A percentile compares a stretch with the other conserved stretches of the same genome.
These are phyloP conservation scores for Hypothenemus hampei DNA, from an alignment of 1,140 invertebrate species.

Conservation along the genomic window DNA sequence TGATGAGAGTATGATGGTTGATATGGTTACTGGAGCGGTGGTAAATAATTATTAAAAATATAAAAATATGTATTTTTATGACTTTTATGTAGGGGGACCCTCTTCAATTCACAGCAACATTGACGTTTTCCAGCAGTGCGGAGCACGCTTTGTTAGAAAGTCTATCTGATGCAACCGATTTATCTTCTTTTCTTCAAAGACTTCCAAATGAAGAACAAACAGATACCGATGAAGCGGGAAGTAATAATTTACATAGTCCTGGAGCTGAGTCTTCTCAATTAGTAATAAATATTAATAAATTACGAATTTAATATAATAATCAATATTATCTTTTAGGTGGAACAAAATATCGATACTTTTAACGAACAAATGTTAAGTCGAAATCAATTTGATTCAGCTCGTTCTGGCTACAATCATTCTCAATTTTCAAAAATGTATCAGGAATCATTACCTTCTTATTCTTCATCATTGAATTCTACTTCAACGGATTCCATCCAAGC, in stretches of 20 bases:
- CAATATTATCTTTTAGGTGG: slow-evolving; percentile 45
- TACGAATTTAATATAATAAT: slow-evolving; percentile 6
- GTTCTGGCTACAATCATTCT: slow-evolving; percentile 37
- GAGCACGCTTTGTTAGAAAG: slow-evolving; percentile 69
- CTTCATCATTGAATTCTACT: slow-evolving; percentile 36
- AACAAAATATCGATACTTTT: slow-evolving; percentile 48
- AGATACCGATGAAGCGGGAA: slow-evolving; percentile 47
- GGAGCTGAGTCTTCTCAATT: slow-evolving; percentile 56
- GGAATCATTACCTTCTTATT: slow-evolving; percentile 43
- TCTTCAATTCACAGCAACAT: slow-evolving; percentile 71
- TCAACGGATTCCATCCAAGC: slow-evolving; percentile 52
- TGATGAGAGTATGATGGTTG: slow-evolving; percentile 75
- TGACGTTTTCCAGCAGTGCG: slow-evolving; percentile 70
- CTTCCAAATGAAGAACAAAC: slow-evolving; percentile 54
- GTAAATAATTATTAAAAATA: slow-evolving; percentile 33
- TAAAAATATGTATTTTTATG: too few species aligned
- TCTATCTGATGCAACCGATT: slow-evolving; percentile 67
- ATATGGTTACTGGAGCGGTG: slow-evolving; percentile 66
- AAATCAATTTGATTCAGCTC: slow-evolving; percentile 21
- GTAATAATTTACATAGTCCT: slow-evolving; percentile 48
- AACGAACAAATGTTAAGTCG: slow-evolving; percentile 42
- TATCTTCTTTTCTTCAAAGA: slow-evolving; percentile 64
- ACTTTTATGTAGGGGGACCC: slow-evolving; percentile 53
- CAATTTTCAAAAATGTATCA: slow-evolving; percentile 47
- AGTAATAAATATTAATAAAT: slow-evolving; percentile 13